phyloP scores from a whole-genome alignment of 2,888 invertebrate genomes.

The Chironomus riparius region DNA sequence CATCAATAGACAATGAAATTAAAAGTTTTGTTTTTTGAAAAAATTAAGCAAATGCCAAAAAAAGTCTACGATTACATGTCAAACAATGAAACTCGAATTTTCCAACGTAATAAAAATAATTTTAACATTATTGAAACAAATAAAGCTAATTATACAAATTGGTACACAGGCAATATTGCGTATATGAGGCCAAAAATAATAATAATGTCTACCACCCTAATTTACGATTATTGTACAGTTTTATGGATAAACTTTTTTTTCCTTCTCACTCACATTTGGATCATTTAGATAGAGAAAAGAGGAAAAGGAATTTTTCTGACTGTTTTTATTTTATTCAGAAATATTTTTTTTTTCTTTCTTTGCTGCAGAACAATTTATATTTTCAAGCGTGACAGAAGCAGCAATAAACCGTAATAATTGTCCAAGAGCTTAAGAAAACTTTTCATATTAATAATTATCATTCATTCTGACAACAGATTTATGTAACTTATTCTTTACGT shows the following conservation, averaged over 20 bases:
- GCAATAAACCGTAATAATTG: slow-evolving; percentile 27
- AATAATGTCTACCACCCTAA: slow-evolving; percentile 22
- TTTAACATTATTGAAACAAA: slow-evolving; percentile 13
- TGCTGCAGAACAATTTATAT: slow-evolving; percentile 7
- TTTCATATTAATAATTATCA: slow-evolving; percentile 23
- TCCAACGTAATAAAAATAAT: slow-evolving; percentile 1
- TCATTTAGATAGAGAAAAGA: background rate
- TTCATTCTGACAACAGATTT: slow-evolving; percentile 24
- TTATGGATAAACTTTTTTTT: slow-evolving; percentile 23
- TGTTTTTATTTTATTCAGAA: background rate
- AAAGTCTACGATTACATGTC: background rate
- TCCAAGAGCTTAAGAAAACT: slow-evolving; percentile 23
- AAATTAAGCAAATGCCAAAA: background rate
- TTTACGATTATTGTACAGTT: slow-evolving; percentile 24
- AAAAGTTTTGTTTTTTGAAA: background rate
- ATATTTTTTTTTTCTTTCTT: background rate
- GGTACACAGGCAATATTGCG: slow-evolving; percentile 12
- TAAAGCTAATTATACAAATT: slow-evolving; percentile 22
- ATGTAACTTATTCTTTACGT: background rate
- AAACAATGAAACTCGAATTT: slow-evolving; percentile 7
- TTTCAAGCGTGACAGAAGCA: slow-evolving; percentile 19
- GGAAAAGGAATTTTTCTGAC: background rate
- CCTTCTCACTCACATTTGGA: background rate
- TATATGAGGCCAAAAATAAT: slow-evolving; percentile 14
- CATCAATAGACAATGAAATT: background rate